Base-by-base conservation (phyloP, 2,113 vertebrate genomes). In the pig (Sus scrofa) region DNA sequence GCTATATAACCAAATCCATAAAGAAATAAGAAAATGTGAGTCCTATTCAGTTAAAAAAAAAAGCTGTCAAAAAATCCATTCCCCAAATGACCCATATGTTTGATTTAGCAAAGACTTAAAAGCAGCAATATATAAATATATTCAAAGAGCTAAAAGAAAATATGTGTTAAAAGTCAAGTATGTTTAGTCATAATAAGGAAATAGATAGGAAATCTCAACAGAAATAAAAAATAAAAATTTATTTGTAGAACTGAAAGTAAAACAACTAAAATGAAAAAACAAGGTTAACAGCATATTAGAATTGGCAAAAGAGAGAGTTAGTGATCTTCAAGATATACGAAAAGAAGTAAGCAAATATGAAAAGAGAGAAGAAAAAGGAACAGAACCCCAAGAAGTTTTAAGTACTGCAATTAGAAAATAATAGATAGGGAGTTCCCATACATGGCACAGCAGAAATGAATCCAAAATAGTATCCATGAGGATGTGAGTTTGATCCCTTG, bases 101-200 rank as follows among this genome's bases (percentile, higher is more conserved):
- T 26, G 34, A 92, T 44, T 83, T 93, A 91, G 26, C 26, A 73
- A 65, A 63, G 26, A 90, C 39, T 70, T 87, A 71, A 70, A 93
- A 86, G 44, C 44, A 90, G 8, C 3, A 52, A 50, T 63, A 10
- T 63, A 10, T 63, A 63, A 92, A 63, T 71, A 63, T 65, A 14
- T 82, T 87, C 34, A 96, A 50, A 15, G 39, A 70, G 3, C 22
- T 96, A 78, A 89, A 93, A 34, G 82, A 96, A 96, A 81, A 22
- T 52, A 39, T 26, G 4, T 67, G 82, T 37, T 3, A 32, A 87
- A 95, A 75, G 11, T 54, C 81, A 78, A 88, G 2, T 10, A 86
- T 10, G 16, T 6, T 15, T 92, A 2, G 6, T 77, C 18, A 20
- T 93, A 63, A 7, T 32, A 94, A 63, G 9, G 52, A 68, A 71